Evolutionary conservation across 2,113 vertebrate species (phyloP).

Genomic region (Saccopteryx bilineata): DNA sequence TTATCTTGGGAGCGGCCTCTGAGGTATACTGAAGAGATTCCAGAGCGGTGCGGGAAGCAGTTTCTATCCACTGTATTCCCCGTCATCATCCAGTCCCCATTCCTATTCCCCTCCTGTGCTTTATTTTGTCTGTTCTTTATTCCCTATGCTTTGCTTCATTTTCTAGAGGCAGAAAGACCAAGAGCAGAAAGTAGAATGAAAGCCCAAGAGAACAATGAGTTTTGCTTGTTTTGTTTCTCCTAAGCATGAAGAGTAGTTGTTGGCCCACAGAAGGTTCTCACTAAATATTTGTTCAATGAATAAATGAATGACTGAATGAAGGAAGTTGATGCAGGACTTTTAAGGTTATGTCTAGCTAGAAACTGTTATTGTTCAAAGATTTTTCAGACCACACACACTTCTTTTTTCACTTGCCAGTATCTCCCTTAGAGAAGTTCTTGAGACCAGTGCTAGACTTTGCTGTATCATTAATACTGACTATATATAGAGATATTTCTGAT

Average conservation of each 20-base stretch:
- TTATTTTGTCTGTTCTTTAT: slow-evolving; percentile 23
- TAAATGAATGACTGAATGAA: not conserved
- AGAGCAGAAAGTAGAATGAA: not conserved
- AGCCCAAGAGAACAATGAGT: not conserved
- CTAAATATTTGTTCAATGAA: not conserved
- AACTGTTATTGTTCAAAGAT: not conserved
- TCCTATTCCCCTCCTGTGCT: not conserved
- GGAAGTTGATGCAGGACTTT: not conserved
- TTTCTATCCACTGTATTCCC: not conserved
- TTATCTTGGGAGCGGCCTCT: not conserved
- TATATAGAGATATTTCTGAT: not conserved
- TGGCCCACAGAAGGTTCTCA: not conserved
- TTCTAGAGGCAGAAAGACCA: slow-evolving; percentile 38
- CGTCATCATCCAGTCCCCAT: not conserved
- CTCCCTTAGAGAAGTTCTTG: slow-evolving; percentile 32
- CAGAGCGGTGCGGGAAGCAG: not conserved
- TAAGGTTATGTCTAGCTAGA: slow-evolving; percentile 26
- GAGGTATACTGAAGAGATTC: not conserved
- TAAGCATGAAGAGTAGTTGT: not conserved
- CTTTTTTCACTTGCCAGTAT: not conserved
- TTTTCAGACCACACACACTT: not conserved
- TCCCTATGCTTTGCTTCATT: slow-evolving; percentile 10
- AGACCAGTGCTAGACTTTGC: not conserved
- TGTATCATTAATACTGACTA: not conserved
- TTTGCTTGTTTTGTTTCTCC: slow-evolving; percentile 1